These are phyloP conservation scores for Pseudopipra pipra DNA, from an alignment of 2,113 vertebrate genomes.

Conservation along the genomic window DNA sequence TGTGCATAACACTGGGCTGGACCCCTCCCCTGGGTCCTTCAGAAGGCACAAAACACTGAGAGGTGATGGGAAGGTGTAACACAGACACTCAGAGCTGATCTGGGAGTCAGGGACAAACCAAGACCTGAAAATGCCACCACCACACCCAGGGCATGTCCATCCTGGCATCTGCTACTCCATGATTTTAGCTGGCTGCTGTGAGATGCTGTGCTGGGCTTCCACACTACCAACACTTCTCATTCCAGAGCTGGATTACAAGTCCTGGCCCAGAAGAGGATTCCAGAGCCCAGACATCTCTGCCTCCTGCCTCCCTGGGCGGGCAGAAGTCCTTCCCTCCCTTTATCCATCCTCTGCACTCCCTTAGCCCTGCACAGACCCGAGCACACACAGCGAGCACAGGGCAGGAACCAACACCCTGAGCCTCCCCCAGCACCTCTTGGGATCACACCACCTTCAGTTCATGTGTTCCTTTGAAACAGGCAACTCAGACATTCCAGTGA, in stretches of 20 bases:
- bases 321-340: neutral
- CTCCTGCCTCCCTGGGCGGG: neutral
- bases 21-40: neutral
- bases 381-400: fast-evolving
- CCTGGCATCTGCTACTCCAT: fast-evolving
- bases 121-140: neutral
- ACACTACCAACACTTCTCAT: fast-evolving
- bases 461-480: neutral
- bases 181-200: fast-evolving
- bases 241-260: fast-evolving
- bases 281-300: neutral
- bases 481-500: neutral
- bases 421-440: neutral
- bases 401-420: neutral
- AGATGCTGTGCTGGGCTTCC: neutral
- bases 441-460: neutral
- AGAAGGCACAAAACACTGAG: neutral
- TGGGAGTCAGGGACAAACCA: neutral
- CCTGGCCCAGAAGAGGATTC: neutral
- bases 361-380: fast-evolving
- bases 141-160: fast-evolving
- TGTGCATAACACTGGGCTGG: neutral
- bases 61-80: neutral
- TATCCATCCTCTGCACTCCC: neutral
- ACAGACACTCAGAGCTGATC: fast-evolving